Percentiles rank a stretch among this genome's conserved stretches.
Conservation (phyloP, 2,888 invertebrate genomes). For the Tetragnatha montana region DNA sequence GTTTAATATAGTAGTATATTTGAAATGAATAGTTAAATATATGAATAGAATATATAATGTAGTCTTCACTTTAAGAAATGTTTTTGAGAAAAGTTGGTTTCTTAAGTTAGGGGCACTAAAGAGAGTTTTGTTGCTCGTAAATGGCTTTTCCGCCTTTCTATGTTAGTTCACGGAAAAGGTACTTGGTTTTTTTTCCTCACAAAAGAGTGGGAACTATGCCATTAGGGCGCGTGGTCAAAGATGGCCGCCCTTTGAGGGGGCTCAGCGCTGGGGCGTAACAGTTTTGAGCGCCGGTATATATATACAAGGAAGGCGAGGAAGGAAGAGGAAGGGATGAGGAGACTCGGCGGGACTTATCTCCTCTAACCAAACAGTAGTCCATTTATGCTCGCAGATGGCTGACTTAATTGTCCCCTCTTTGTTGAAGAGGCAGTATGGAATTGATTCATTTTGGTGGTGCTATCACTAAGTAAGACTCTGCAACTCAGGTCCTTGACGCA, state of each 20-base stretch:
- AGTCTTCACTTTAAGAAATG: no score
- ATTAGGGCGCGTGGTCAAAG: slow-evolving; percentile 11
- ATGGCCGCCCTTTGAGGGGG: slow-evolving; percentile 1
- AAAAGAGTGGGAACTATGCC: no score
- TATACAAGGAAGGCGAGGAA: slow-evolving; percentile 52
- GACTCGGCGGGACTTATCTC: slow-evolving; percentile 61
- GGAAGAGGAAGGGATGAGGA: slow-evolving; percentile 52
- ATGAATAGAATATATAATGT: no score
- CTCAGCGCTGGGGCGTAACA: slow-evolving; percentile 23
- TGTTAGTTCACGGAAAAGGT: no score
- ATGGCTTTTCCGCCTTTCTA: no score
- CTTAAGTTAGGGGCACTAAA: no score
- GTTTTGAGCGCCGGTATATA: slow-evolving; percentile 51
- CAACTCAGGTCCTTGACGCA: slow-evolving; percentile 68
- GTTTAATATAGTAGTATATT: no score
- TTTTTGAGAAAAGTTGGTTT: no score
- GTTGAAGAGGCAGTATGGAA: slow-evolving; percentile 64
- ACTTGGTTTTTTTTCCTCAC: no score
- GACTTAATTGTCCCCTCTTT: slow-evolving; percentile 70
- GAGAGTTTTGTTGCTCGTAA: no score
- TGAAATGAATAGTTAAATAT: no score
- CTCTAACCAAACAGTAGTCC: slow-evolving; percentile 70
- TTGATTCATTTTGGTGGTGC: slow-evolving; percentile 68
- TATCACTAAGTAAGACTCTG: slow-evolving; percentile 70
- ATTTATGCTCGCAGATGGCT: slow-evolving; percentile 71